A percentile compares a stretch with the other conserved stretches of the same genome.
These are phyloP conservation scores for Hecatera dysodea DNA, from an alignment of 2,888 invertebrate genomes.

Conservation along the genomic window DNA sequence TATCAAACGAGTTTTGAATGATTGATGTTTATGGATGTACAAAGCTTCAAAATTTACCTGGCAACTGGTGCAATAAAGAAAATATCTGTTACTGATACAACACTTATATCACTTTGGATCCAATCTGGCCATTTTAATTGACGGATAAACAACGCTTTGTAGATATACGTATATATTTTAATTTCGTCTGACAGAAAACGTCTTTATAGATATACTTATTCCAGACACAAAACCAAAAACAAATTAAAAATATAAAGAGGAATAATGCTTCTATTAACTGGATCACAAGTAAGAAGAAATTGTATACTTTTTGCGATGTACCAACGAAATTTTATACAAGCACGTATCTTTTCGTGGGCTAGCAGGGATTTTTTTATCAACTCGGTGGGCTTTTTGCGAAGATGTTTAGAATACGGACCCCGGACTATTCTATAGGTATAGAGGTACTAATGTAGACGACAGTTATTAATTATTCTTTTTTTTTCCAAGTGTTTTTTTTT, in stretches of 20 bases:
- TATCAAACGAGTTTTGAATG: too few species aligned
- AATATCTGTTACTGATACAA: neutral
- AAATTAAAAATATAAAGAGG: slow-evolving; percentile 34
- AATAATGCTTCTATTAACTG: slow-evolving; percentile 43
- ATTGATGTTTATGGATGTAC: too few species aligned
- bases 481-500: slow-evolving; percentile 51
- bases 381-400: slow-evolving; percentile 45
- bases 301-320: slow-evolving; percentile 52
- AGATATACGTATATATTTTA: neutral
- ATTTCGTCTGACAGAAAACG: neutral
- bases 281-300: slow-evolving; percentile 37
- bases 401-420: slow-evolving; percentile 26
- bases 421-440: slow-evolving; percentile 43
- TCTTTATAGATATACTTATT: too few species aligned
- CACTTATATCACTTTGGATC: neutral
- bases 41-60: neutral
- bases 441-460: slow-evolving; percentile 52
- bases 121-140: neutral
- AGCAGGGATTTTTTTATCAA: slow-evolving; percentile 41
- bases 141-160: neutral
- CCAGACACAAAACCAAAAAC: slow-evolving; percentile 20
- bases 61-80: neutral
- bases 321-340: slow-evolving; percentile 36
- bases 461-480: slow-evolving; percentile 60
- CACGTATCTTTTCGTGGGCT: slow-evolving; percentile 46